Conservation (phyloP, 2,113 vertebrate genomes). For the Phalacrocorax carbo region DNA sequence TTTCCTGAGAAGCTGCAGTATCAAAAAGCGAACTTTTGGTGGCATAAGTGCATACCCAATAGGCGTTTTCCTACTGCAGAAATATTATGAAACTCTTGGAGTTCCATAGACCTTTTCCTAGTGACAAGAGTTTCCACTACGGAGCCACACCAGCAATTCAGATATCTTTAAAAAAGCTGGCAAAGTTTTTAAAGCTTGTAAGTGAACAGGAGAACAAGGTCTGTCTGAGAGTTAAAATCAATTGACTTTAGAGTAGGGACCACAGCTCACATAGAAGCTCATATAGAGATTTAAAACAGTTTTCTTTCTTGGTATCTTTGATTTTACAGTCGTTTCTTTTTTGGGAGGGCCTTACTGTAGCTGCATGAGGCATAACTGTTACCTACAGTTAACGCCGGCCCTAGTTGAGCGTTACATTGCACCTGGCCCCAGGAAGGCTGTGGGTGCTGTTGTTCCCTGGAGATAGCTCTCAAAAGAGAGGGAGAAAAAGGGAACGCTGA, state of each 20-base stretch:
- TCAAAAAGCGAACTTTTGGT: neutral
- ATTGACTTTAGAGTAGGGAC: neutral
- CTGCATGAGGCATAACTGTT: neutral
- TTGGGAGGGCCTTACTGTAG: neutral
- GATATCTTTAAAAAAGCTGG: neutral
- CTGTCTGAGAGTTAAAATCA: neutral
- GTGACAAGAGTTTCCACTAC: neutral
- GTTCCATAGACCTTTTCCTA: neutral
- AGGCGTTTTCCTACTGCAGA: neutral
- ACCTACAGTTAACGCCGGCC: neutral
- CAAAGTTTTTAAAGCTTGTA: neutral
- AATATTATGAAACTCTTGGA: neutral
- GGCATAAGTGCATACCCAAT: accelerated
- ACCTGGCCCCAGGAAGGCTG: neutral
- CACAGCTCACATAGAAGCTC: neutral
- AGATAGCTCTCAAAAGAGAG: neutral
- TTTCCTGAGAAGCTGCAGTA: neutral
- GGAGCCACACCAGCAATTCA: neutral
- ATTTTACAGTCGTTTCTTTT: neutral
- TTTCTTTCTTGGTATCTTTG: neutral
- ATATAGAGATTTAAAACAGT: neutral
- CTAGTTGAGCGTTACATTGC: neutral
- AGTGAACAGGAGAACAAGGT: neutral
- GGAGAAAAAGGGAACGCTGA: neutral
- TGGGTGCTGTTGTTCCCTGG: neutral